Evolutionary conservation across 2,797 vertebrate genomes (phyloP).

Genomic region (Girardinus metallicus): DNA sequence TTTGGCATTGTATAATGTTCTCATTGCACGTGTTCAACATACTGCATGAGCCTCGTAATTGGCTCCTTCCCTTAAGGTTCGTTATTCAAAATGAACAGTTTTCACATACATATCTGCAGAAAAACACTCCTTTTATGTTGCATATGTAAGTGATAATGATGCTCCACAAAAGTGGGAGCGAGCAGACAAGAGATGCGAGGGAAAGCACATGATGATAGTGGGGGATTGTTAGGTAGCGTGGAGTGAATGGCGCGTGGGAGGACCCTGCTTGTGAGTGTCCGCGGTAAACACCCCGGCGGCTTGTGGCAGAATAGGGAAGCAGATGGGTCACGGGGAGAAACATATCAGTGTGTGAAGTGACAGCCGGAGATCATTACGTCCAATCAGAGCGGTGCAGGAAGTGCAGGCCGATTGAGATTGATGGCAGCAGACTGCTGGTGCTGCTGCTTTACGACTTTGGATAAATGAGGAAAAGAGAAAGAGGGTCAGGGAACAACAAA

Average conservation of each 20-base stretch:
- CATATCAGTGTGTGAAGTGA: slow-evolving; percentile 69
- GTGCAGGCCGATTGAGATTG: slow-evolving; percentile 72
- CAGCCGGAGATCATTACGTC: slow-evolving; percentile 79
- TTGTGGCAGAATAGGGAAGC: slow-evolving; percentile 63
- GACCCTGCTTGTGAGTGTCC: slow-evolving; percentile 53
- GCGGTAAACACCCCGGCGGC: slow-evolving; percentile 64
- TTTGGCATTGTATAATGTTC: not conserved
- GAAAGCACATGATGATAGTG: slow-evolving; percentile 20
- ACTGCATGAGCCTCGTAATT: not conserved
- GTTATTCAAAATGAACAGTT: slow-evolving; percentile 4
- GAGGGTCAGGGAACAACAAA: slow-evolving; percentile 66
- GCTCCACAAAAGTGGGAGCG: slow-evolving; percentile 17
- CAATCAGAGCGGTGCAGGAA: slow-evolving; percentile 76
- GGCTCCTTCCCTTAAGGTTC: slow-evolving; percentile 2
- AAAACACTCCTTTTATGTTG: not conserved
- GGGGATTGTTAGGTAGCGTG: slow-evolving; percentile 21
- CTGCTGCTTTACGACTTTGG: slow-evolving; percentile 65
- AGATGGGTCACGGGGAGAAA: slow-evolving; percentile 73
- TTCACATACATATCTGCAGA: not conserved
- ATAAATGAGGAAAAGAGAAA: slow-evolving; percentile 72
- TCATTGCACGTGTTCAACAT: slow-evolving; percentile 15
- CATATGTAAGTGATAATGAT: slow-evolving; percentile 4
- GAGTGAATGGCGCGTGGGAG: slow-evolving; percentile 64
- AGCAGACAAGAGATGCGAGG: not conserved
- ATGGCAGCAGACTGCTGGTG: slow-evolving; percentile 64